Conservation (phyloP, 2,113 vertebrate species). For the Psittacus erithacus region DNA sequence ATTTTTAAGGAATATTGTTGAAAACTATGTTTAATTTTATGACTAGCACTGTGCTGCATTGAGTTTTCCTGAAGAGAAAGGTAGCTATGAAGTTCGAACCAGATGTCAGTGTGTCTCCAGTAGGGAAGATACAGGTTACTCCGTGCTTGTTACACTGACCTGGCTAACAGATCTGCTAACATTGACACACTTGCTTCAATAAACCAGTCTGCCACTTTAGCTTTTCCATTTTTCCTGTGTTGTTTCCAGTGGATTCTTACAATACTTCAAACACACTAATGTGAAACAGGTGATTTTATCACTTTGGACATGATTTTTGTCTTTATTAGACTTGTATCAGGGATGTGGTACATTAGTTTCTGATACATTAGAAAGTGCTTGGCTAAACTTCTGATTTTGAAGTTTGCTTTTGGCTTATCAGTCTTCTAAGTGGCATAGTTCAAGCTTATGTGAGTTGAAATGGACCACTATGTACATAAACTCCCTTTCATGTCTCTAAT, state of each 20-base stretch:
- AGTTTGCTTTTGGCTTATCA: neutral
- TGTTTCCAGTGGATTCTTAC: neutral
- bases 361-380: neutral
- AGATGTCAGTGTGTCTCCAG: neutral
- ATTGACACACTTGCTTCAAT: neutral
- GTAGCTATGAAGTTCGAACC: neutral
- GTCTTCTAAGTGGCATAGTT: neutral
- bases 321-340: neutral
- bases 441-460: neutral
- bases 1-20: neutral
- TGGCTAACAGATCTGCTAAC: neutral
- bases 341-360: neutral
- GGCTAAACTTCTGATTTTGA: neutral
- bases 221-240: neutral
- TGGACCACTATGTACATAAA: neutral
- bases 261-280: neutral
- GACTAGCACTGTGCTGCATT: neutral
- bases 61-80: neutral
- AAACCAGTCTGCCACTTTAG: neutral
- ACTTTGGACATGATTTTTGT: accelerated
- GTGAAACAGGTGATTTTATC: neutral
- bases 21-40: neutral
- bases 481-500: neutral
- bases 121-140: neutral
- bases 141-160: neutral